These are phyloP conservation scores for Pheosia tremula DNA, from an alignment of 2,888 invertebrate genomes.

Conservation along the genomic window DNA sequence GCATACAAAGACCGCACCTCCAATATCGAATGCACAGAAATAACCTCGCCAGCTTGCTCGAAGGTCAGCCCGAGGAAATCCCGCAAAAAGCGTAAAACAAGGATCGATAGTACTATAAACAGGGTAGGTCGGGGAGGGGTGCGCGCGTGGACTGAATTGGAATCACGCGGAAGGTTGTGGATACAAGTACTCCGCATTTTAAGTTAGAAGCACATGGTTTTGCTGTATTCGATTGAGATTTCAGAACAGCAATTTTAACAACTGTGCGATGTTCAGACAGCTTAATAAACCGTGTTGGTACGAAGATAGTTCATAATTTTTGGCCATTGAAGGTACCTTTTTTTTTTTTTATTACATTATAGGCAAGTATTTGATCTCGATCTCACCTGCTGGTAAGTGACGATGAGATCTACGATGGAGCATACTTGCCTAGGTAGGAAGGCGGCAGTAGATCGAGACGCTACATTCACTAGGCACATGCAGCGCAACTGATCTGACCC, in stretches of 20 bases:
- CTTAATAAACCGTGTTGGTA: too few species aligned
- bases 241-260: background rate
- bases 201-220: background rate
- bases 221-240: background rate
- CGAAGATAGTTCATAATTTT: too few species aligned
- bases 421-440: too few species aligned
- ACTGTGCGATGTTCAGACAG: too few species aligned
- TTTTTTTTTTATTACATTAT: too few species aligned
- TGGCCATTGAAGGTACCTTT: too few species aligned
- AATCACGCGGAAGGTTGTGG: conserved; percentile 1
- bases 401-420: too few species aligned
- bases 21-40: background rate
- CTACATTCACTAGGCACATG: too few species aligned
- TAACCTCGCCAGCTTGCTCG: conserved; percentile 5
- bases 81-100: conserved; percentile 11
- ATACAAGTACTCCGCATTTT: background rate
- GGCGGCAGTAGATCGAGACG: too few species aligned
- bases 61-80: conserved; percentile 7
- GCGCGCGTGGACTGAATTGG: conserved; percentile 1
- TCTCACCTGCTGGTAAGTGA: too few species aligned
- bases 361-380: too few species aligned
- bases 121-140: conserved; percentile 7
- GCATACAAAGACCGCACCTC: background rate
- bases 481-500: too few species aligned
- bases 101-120: conserved; percentile 8